Evolutionary conservation across 2,888 invertebrate species (phyloP).

Genomic region (Geotrupes spiniger): DNA sequence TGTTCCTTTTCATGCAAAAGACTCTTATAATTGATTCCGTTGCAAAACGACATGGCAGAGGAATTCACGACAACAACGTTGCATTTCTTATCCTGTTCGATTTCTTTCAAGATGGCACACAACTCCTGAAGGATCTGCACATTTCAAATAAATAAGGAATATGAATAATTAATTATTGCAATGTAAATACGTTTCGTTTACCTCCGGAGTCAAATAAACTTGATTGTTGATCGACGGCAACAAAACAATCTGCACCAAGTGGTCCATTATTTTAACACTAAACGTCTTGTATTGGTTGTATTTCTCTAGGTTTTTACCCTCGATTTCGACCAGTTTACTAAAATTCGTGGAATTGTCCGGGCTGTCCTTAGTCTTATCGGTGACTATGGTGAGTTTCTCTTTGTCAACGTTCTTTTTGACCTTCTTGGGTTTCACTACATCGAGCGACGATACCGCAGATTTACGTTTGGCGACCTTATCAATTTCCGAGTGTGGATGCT

Average conservation of each 20-base stretch:
- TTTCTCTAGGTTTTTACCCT: conserved; percentile 20
- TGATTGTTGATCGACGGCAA: conserved; percentile 20
- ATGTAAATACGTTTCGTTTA: conserved; percentile 12
- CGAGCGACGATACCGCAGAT: conserved; percentile 4
- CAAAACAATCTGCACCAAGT: conserved; percentile 63
- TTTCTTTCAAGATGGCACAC: conserved; percentile 62
- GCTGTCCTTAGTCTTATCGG: conserved; percentile 32
- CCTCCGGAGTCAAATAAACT: conserved; percentile 28
- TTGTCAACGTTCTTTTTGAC: conserved; percentile 19
- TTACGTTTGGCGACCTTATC: conserved; percentile 14
- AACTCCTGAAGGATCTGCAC: conserved; percentile 75
- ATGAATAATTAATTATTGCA: conserved; percentile 5
- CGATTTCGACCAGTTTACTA: conserved; percentile 35
- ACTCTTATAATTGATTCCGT: conserved; percentile 76
- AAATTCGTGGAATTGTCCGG: conserved; percentile 45
- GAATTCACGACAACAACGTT: conserved; percentile 72
- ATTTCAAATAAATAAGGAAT: neutral
- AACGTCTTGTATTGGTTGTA: conserved; percentile 52
- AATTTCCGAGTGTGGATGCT: no score
- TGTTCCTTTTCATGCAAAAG: conserved; percentile 58
- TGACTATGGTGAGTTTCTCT: conserved; percentile 17
- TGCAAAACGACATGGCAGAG: conserved; percentile 73
- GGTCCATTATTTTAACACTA: conserved; percentile 56
- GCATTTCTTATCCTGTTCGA: conserved; percentile 63
- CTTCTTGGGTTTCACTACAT: conserved; percentile 9